These are phyloP conservation scores for Acrocyrtus sp. DNA, from an alignment of 2,888 invertebrate genomes.

Conservation along the genomic window DNA sequence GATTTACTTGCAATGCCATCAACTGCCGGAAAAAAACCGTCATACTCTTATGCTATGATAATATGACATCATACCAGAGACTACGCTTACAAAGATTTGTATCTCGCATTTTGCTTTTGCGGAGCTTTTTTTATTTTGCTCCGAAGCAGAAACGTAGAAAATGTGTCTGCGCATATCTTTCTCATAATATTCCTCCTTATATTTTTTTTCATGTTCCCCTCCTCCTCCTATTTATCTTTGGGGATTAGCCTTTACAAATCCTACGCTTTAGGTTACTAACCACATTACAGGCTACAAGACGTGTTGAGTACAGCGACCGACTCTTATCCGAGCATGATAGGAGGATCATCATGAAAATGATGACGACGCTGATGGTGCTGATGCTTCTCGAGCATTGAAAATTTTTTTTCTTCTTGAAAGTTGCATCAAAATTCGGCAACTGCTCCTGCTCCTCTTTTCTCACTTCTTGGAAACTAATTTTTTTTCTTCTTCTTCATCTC, in stretches of 20 bases:
- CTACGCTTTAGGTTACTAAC: conserved; percentile 24
- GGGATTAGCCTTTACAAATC: conserved; percentile 35
- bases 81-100: background rate
- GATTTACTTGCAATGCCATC: no score
- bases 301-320: no score
- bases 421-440: no score
- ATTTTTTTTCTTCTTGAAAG: background rate
- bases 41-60: background rate
- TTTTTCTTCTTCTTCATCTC: no score
- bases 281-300: background rate
- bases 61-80: background rate
- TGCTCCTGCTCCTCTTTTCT: no score
- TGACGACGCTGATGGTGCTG: background rate
- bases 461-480: no score
- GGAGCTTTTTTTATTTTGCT: background rate
- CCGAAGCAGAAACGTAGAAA: background rate
- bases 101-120: no score
- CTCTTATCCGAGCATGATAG: no score
- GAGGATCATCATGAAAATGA: background rate
- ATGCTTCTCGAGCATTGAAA: conserved; percentile 27
- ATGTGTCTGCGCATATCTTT: background rate
- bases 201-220: background rate
- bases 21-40: background rate
- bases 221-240: conserved; percentile 20
- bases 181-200: background rate